These are phyloP conservation scores for Chrysocyon brachyurus DNA, from an alignment of 2,797 vertebrate species.

Conservation along the genomic window DNA sequence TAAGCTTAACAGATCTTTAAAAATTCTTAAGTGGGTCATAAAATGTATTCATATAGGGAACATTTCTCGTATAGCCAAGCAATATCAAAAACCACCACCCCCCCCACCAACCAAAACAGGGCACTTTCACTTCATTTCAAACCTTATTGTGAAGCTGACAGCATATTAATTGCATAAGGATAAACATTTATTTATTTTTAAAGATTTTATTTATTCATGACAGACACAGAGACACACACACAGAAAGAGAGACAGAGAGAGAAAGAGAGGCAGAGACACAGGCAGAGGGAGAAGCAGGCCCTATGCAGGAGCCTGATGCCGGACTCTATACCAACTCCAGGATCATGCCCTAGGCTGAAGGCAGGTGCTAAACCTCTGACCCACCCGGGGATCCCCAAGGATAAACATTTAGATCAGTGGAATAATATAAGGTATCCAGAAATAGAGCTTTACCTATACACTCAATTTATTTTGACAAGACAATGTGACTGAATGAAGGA, in stretches of 20 bases:
- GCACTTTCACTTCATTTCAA: neutral
- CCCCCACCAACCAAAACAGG: no score
- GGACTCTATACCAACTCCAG: no score
- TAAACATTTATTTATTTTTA: neutral
- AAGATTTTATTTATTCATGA: no score
- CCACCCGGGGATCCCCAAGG: no score
- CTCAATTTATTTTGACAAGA: neutral
- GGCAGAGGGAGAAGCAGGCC: no score
- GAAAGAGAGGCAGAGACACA: no score
- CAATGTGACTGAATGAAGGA: neutral
- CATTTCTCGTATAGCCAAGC: neutral
- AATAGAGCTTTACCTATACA: neutral
- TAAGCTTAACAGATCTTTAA: neutral
- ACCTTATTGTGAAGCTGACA: neutral
- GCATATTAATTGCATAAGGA: neutral
- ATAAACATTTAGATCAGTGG: neutral
- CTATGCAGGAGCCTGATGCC: no score
- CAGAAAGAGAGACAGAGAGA: no score
- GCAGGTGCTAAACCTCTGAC: no score
- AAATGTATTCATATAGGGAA: neutral
- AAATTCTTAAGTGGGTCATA: neutral
- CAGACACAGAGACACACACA: no score
- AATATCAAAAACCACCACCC: neutral
- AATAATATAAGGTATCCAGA: neutral
- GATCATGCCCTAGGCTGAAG: no score